Conservation (phyloP, 2,888 invertebrate genomes). For the Ophion costatus region DNA sequence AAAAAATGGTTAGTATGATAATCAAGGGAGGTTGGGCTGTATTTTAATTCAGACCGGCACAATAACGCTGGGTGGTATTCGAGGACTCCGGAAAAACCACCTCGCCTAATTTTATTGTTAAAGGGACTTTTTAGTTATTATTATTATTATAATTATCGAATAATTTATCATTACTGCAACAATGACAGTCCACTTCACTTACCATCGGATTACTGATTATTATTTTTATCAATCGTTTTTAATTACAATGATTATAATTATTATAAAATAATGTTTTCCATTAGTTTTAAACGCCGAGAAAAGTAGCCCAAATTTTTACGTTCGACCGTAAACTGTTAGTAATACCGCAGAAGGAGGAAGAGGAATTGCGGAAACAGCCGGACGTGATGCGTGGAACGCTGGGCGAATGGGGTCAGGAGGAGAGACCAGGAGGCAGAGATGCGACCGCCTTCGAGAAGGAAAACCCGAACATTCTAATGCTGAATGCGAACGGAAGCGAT, state of each 20-base stretch:
- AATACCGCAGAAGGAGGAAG: constrained; percentile 88
- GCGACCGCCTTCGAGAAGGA: constrained; percentile 92
- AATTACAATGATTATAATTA: too few relatives aligned
- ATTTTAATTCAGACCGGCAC: too few relatives aligned
- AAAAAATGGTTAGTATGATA: too few relatives aligned
- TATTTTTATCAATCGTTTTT: neutral
- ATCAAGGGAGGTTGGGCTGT: too few relatives aligned
- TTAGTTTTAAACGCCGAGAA: neutral
- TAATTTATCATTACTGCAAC: too few relatives aligned
- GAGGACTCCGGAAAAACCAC: too few relatives aligned
- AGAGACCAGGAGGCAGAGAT: constrained; percentile 87
- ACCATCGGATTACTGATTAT: neutral
- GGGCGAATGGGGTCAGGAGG: constrained; percentile 90
- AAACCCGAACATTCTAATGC: constrained; percentile 91
- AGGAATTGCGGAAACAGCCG: constrained; percentile 87
- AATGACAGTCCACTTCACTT: too few relatives aligned
- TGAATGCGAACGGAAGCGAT: constrained; percentile 88
- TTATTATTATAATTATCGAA: too few relatives aligned
- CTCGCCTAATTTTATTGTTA: too few relatives aligned
- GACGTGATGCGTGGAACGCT: constrained; percentile 90
- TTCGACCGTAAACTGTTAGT: constrained; percentile 76
- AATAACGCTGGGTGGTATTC: too few relatives aligned
- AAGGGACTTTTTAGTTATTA: too few relatives aligned
- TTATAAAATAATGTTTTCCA: too few relatives aligned
- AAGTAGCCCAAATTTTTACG: constrained; percentile 52